Conservation (phyloP, 2,888 invertebrate species). For the Sussaba pulchella region DNA sequence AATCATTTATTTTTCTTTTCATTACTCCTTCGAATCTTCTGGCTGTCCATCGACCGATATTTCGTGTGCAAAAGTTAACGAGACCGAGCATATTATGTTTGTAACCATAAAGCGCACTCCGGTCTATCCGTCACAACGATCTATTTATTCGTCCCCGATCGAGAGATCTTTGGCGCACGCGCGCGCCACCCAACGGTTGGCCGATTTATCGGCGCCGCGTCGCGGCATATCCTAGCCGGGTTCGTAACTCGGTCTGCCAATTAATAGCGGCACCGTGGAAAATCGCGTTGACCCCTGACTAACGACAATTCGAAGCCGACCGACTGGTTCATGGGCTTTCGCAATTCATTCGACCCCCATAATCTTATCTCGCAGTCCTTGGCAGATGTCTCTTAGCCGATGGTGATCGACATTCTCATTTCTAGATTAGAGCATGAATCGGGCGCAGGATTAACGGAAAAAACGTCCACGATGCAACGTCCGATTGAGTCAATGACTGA, state of each 20-base stretch:
- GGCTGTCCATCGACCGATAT: slow-evolving; percentile 57
- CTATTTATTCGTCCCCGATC: slow-evolving; percentile 61
- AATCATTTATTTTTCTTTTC: too few relatives aligned
- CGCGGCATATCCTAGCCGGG: not conserved
- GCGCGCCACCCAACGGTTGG: slow-evolving; percentile 16
- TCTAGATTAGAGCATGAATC: too few relatives aligned
- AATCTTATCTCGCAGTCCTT: not conserved
- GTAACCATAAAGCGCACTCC: slow-evolving; percentile 10
- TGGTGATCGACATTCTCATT: too few relatives aligned
- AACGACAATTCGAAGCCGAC: slow-evolving; percentile 4
- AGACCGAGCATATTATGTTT: slow-evolving; percentile 2
- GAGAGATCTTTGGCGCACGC: not conserved
- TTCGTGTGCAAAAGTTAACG: slow-evolving; percentile 50
- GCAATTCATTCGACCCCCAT: slow-evolving; percentile 22
- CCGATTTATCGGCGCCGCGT: slow-evolving; percentile 35
- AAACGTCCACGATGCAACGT: too few relatives aligned
- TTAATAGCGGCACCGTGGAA: slow-evolving; percentile 51
- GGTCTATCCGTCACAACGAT: slow-evolving; percentile 57
- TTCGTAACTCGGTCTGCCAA: slow-evolving; percentile 59
- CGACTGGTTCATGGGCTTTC: slow-evolving; percentile 4
- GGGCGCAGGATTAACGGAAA: too few relatives aligned
- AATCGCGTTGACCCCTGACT: slow-evolving; percentile 30
- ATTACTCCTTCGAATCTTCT: too few relatives aligned
- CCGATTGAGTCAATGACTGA: too few relatives aligned
- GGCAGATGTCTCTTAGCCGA: slow-evolving; percentile 1